phyloP scores from a whole-genome alignment of 1,140 invertebrate genomes.

The Papilio aristodemus region DNA sequence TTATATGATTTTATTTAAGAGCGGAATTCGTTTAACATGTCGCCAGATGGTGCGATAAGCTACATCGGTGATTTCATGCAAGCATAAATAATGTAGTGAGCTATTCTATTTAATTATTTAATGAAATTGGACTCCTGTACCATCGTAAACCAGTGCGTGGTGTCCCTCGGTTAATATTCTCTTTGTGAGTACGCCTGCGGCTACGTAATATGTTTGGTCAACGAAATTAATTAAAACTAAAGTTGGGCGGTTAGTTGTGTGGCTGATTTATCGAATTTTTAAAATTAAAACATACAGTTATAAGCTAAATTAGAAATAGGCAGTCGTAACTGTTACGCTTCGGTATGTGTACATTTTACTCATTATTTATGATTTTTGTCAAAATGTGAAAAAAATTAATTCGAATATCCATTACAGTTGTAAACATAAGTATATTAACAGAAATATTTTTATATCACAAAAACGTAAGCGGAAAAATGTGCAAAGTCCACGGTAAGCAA shows the following conservation, averaged over 20 bases:
- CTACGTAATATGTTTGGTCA: conserved; percentile 20
- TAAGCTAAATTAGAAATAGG: not conserved
- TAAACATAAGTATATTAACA: too few species aligned
- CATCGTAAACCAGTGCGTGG: conserved; percentile 23
- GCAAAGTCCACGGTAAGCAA: not conserved
- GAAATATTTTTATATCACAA: not conserved
- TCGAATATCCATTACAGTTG: too few species aligned
- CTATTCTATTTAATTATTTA: conserved; percentile 35
- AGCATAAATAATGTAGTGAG: conserved; percentile 34
- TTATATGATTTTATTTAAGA: conserved; percentile 22
- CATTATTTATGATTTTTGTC: too few species aligned
- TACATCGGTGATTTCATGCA: conserved; percentile 38
- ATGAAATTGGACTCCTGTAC: conserved; percentile 30
- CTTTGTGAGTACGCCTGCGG: conserved; percentile 17
- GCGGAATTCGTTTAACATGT: conserved; percentile 18
- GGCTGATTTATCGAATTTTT: not conserved
- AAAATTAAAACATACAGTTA: conserved; percentile 4
- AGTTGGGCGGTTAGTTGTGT: conserved; percentile 7
- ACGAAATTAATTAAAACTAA: conserved; percentile 14
- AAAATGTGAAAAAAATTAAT: too few species aligned
- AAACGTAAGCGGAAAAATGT: not conserved
- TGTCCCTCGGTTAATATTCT: conserved; percentile 22
- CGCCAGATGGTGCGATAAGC: conserved; percentile 30
- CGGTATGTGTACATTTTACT: too few species aligned
- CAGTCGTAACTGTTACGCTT: not conserved